Conservation (phyloP, 2,888 invertebrate genomes). For the Watsonalla binaria region DNA sequence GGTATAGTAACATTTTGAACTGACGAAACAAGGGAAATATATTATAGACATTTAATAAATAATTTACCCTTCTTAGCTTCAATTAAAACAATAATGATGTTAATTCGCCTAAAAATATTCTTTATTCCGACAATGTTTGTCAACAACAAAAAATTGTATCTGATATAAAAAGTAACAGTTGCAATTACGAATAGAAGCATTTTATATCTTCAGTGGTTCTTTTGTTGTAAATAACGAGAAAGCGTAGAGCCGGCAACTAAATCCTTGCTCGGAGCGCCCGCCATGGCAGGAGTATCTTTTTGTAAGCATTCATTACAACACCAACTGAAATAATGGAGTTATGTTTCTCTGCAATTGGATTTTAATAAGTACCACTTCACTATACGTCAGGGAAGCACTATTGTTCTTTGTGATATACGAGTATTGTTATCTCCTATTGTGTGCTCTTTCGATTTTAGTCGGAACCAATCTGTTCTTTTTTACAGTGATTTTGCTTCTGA, state of each 20-base stretch:
- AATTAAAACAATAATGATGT: no score
- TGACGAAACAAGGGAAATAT: no score
- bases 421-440: background rate
- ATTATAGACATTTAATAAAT: no score
- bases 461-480: background rate
- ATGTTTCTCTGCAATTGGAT: background rate
- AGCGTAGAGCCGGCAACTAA: background rate
- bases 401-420: background rate
- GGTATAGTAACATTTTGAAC: no score
- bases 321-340: background rate
- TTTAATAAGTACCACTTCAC: background rate
- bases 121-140: no score
- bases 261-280: background rate
- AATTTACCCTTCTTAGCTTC: no score
- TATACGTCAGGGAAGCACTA: background rate
- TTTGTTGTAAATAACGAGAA: no score
- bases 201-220: no score
- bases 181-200: no score
- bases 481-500: background rate
- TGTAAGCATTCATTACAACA: background rate
- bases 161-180: no score
- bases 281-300: background rate
- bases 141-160: no score
- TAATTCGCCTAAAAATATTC: no score
- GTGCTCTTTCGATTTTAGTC: background rate